phyloP scores from a whole-genome alignment of 2,113 vertebrate genomes.

The Xiphophorus hellerii region DNA sequence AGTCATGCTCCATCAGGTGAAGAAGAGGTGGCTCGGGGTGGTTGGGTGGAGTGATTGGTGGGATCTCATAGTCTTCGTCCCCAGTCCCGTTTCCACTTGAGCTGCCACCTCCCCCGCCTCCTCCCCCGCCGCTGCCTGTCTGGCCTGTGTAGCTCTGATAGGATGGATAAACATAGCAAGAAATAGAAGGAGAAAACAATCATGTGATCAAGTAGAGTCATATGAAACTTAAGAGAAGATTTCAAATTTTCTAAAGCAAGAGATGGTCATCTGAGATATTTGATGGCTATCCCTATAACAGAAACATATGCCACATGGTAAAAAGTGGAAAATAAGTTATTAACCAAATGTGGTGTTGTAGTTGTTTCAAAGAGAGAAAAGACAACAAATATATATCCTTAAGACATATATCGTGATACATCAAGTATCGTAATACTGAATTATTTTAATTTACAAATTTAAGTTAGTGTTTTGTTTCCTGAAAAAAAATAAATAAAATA shows the following conservation, averaged over 20 bases:
- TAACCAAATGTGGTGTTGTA: background rate
- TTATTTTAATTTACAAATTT: background rate
- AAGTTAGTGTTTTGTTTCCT: too few species aligned
- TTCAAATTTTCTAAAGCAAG: background rate
- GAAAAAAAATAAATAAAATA: background rate
- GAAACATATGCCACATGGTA: background rate
- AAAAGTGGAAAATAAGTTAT: background rate
- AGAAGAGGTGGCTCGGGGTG: constrained; percentile 93
- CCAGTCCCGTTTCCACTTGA: constrained; percentile 66
- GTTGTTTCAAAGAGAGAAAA: background rate
- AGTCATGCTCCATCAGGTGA: constrained; percentile 96
- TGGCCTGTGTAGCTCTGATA: constrained; percentile 90
- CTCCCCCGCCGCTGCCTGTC: constrained; percentile 73
- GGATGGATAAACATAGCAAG: constrained; percentile 34
- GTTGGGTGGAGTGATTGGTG: constrained; percentile 97
- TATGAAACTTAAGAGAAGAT: background rate
- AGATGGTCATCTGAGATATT: background rate
- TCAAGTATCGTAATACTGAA: background rate
- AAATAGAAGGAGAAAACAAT: constrained; percentile 4
- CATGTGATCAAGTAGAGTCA: background rate
- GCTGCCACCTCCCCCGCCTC: constrained; percentile 64
- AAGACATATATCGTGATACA: background rate
- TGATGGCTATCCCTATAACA: background rate
- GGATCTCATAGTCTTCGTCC: constrained; percentile 98
- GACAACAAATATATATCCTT: background rate